Percentiles rank a stretch among this genome's conserved stretches.
Evolutionary conservation across 2,888 invertebrate genomes (phyloP).

Genomic region (Protodeltote pygarga): DNA sequence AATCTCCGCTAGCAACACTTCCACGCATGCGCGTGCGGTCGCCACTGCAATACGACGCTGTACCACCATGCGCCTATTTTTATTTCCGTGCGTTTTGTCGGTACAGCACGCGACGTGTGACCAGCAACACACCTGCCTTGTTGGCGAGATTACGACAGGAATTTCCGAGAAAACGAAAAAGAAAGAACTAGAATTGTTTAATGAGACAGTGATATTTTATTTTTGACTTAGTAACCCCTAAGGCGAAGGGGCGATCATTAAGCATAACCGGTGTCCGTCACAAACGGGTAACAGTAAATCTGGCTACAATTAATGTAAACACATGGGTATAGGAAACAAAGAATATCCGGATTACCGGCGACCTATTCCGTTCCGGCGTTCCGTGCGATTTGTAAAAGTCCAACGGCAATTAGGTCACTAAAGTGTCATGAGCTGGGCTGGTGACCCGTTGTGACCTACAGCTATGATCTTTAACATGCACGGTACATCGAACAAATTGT

Average conservation of each 20-base stretch:
- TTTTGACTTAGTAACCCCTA: not conserved
- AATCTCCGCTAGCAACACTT: conserved; percentile 54
- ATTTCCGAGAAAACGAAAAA: conserved; percentile 4
- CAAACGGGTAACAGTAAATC: no score
- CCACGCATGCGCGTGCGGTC: conserved; percentile 72
- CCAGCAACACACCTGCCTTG: conserved; percentile 10
- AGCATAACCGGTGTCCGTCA: conserved; percentile 20
- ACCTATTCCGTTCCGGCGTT: not conserved
- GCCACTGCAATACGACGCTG: conserved; percentile 83
- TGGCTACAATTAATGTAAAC: not conserved
- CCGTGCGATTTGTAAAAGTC: not conserved
- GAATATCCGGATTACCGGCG: no score
- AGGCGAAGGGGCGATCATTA: conserved; percentile 18
- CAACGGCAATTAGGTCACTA: conserved; percentile 10
- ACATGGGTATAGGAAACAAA: not conserved
- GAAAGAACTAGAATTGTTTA: not conserved
- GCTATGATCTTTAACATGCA: not conserved
- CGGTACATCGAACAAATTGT: no score
- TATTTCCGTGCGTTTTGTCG: conserved; percentile 56
- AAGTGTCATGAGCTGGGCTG: conserved; percentile 1
- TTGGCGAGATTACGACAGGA: conserved; percentile 6
- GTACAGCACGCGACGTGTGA: conserved; percentile 33
- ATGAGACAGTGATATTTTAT: not conserved
- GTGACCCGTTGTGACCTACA: conserved; percentile 13
- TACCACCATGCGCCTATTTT: conserved; percentile 69